phyloP scores from a whole-genome alignment of 2,888 invertebrate genomes.

The Rhodophaea formosa region DNA sequence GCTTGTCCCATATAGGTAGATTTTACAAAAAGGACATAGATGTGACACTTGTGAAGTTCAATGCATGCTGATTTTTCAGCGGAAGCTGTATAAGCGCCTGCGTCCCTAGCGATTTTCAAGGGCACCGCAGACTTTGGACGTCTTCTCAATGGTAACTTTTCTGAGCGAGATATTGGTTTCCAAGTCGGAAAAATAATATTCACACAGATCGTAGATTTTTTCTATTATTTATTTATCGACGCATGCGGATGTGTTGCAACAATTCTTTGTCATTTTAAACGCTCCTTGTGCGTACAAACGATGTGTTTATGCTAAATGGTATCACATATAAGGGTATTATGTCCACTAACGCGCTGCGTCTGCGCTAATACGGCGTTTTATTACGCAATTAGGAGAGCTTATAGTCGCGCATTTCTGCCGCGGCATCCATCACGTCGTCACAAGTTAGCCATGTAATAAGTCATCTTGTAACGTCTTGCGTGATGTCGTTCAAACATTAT shows the following conservation, averaged over 20 bases:
- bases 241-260: constrained; percentile 7
- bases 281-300: neutral
- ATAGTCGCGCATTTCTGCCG: neutral
- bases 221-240: neutral
- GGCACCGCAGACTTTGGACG: no score
- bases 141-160: no score
- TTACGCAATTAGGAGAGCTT: constrained; percentile 5
- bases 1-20: no score
- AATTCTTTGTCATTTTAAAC: constrained; percentile 9
- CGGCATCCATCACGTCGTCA: constrained; percentile 5
- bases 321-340: constrained; percentile 8
- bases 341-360: neutral
- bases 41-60: no score
- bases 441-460: constrained; percentile 5
- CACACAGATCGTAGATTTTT: no score
- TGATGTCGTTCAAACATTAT: neutral
- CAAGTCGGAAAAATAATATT: no score
- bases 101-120: no score
- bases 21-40: no score
- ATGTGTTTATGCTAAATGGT: constrained; percentile 1
- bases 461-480: neutral
- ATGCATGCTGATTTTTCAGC: no score
- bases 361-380: neutral
- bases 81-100: no score
- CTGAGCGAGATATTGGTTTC: no score